phyloP scores from a whole-genome alignment of 2,113 vertebrate species.

The Varanus salvator region DNA sequence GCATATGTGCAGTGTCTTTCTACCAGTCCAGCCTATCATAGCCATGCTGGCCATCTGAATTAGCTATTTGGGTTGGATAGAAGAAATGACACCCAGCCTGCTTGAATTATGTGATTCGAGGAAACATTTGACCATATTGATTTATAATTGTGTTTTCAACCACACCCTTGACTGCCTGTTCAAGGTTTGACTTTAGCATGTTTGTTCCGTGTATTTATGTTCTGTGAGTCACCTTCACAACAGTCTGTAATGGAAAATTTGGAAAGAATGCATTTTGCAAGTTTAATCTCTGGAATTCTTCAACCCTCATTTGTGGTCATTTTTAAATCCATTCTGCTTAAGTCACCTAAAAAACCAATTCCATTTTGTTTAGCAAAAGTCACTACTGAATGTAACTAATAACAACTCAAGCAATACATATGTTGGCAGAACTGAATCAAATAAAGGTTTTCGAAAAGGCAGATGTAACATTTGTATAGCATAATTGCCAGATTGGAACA shows the following conservation, averaged over 20 bases:
- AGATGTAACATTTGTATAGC: neutral
- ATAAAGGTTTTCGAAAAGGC: neutral
- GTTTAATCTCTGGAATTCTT: constrained; percentile 51
- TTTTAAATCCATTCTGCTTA: constrained; percentile 38
- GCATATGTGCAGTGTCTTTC: no score
- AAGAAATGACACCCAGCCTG: constrained; percentile 32
- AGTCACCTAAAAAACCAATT: constrained; percentile 11
- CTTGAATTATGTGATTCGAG: constrained; percentile 23
- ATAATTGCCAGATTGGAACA: neutral
- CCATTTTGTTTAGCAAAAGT: neutral
- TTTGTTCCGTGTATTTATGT: constrained; percentile 54
- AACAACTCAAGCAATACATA: neutral
- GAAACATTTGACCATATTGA: neutral
- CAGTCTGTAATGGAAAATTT: constrained; percentile 63
- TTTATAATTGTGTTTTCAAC: constrained; percentile 48
- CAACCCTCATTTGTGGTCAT: constrained; percentile 50
- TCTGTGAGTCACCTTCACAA: constrained; percentile 72
- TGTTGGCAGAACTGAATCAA: neutral
- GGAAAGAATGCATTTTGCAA: constrained; percentile 55
- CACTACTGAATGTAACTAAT: neutral
- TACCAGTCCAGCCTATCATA: no score
- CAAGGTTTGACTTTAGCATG: constrained; percentile 34
- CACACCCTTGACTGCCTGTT: constrained; percentile 48
- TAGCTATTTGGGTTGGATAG: neutral
- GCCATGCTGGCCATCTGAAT: neutral